phyloP scores from a whole-genome alignment of 2,888 invertebrate genomes.

The Portevinia maculata region DNA sequence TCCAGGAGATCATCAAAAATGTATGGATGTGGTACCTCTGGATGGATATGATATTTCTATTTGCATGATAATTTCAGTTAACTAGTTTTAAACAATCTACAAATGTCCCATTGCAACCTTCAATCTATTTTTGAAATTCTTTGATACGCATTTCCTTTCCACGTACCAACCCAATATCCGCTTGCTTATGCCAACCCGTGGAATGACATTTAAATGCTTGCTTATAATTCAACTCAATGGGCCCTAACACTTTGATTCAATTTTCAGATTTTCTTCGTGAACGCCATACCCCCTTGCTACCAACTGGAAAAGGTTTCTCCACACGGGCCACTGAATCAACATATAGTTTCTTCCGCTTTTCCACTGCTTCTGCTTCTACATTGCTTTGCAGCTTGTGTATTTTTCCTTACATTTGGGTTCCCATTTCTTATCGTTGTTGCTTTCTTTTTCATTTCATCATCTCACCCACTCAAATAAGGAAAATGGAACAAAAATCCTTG shows the following conservation, averaged over 20 bases:
- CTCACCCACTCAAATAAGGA: constrained; percentile 8
- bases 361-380: neutral
- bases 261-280: constrained; percentile 64
- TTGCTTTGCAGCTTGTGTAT: constrained; percentile 26
- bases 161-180: too few relatives aligned
- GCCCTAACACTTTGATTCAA: constrained; percentile 45
- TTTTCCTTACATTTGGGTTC: neutral
- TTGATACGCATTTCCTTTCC: too few relatives aligned
- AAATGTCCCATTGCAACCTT: neutral
- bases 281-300: constrained; percentile 4
- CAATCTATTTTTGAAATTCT: too few relatives aligned
- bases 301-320: constrained; percentile 35
- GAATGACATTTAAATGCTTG: constrained; percentile 19
- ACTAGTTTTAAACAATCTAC: neutral
- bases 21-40: too few relatives aligned
- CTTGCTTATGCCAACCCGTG: constrained; percentile 23
- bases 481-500: constrained; percentile 67
- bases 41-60: too few relatives aligned
- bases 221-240: constrained; percentile 19
- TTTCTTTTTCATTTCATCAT: constrained; percentile 14
- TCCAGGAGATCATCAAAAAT: too few relatives aligned
- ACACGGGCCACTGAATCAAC: constrained; percentile 44
- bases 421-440: neutral
- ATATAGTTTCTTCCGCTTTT: constrained; percentile 60
- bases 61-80: too few relatives aligned